A percentile compares a stretch with the other conserved stretches of the same genome.
phyloP scores from a whole-genome alignment of 2,113 vertebrate genomes.

The Zeus faber region DNA sequence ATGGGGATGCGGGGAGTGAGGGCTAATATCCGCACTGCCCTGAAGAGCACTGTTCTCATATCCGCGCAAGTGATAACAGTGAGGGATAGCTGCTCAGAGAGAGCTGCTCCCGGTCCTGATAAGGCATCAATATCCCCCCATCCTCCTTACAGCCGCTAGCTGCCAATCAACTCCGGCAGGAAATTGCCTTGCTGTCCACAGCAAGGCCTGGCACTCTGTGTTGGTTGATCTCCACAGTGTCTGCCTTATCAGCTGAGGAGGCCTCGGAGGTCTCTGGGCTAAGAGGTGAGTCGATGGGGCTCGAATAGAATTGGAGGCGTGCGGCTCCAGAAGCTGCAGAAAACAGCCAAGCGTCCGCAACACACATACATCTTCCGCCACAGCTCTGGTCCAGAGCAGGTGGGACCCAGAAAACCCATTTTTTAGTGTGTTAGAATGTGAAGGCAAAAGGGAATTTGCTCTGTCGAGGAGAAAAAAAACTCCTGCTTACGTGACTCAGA shows the following conservation, averaged over 20 bases:
- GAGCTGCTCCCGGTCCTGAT: slow-evolving; percentile 36
- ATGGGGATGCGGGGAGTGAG: slow-evolving; percentile 11
- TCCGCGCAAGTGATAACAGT: slow-evolving; percentile 45
- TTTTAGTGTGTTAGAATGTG: too few species aligned
- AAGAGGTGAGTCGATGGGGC: slow-evolving; percentile 22
- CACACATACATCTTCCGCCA: too few species aligned
- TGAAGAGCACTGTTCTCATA: slow-evolving; percentile 49
- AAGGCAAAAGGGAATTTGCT: too few species aligned
- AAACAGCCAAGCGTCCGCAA: slow-evolving; percentile 7
- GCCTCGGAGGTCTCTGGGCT: slow-evolving; percentile 23
- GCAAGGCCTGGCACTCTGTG: slow-evolving; percentile 14
- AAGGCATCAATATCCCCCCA: slow-evolving; percentile 53
- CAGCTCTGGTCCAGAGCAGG: too few species aligned
- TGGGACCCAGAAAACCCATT: too few species aligned
- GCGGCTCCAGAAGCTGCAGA: background rate
- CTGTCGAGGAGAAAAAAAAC: too few species aligned
- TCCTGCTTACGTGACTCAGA: slow-evolving; percentile 1
- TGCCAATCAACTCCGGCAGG: slow-evolving; percentile 42
- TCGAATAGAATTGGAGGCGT: slow-evolving; percentile 19
- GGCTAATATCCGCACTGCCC: slow-evolving; percentile 42
- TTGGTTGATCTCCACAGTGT: slow-evolving; percentile 34
- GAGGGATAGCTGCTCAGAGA: slow-evolving; percentile 30
- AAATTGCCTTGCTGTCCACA: slow-evolving; percentile 52
- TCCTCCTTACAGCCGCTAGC: slow-evolving; percentile 28
- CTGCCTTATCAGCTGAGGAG: slow-evolving; percentile 27